Base-by-base conservation (phyloP, 2,888 invertebrate genomes). In the Prosopocoilus inquinatus region DNA sequence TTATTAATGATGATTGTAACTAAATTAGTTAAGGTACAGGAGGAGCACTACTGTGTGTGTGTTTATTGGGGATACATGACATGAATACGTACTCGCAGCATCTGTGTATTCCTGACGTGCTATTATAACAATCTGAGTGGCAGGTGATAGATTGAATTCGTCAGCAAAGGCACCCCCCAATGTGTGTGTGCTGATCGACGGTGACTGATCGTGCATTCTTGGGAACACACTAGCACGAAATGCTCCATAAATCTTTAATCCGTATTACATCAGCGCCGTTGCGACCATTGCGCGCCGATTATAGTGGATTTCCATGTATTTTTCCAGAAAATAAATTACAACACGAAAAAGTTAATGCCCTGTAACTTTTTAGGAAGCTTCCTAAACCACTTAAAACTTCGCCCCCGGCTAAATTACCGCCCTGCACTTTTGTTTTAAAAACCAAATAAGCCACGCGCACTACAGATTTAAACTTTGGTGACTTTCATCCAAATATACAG, bases 281-380 rank as follows among this genome's bases (percentile, higher is more conserved):
- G 48, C 51, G 56, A 58, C 60, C 59, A 63, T 64, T 66, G 61
- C 62, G 45, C 55, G 56, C 59, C 61, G 67, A 69, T 68, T 64
- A 64, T 70, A 71, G 69, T 68, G 69, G 65, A 62, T 70, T 70
- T 70, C 62, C 69, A 59, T 70, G 71, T 71, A 70, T 69, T 69
- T 68, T 69, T 63, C 67, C 53, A 57, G 57, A 59, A 68, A 69
- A 70, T 70, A 70, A 70, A 71, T 71, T 68, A 65, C 69, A 61
- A 65, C 68, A 63, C 50, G 38, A 39, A 53, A 47, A 53, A 47
- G 47, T 53, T 69, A 71, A 69, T 68, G 69, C 64, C 58, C 57
- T 63, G 65, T 63, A 68, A 66, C 69, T 69, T 70, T 63, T 64
- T 63, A 61, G 34, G 50, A 53, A 59, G 66, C 66, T 66, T 66